Percentiles rank a stretch among this genome's conserved stretches.
Conservation (phyloP, 2,797 vertebrate genomes). For the Chloroceryle amazona region DNA sequence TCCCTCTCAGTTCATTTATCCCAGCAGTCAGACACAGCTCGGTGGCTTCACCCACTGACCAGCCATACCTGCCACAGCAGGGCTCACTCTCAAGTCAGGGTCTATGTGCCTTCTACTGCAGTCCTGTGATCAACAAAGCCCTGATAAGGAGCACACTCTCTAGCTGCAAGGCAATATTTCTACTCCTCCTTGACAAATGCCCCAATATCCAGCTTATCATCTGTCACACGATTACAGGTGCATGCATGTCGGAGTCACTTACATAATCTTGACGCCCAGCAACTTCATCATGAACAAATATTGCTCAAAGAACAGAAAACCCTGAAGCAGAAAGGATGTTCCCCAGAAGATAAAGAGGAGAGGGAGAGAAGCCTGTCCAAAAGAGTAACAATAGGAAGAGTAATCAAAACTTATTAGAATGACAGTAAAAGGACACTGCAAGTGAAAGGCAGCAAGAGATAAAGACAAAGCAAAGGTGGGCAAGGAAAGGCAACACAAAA, state of each 20-base stretch:
- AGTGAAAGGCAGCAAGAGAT: not conserved
- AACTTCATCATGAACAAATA: not conserved
- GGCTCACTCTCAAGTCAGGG: not conserved
- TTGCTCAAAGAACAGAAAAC: not conserved
- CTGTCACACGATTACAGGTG: not conserved
- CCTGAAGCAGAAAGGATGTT: not conserved
- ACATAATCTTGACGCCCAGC: not conserved
- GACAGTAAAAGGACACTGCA: not conserved
- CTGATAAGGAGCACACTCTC: not conserved
- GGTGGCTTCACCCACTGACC: not conserved
- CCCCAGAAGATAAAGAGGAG: not conserved
- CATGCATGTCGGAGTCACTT: not conserved
- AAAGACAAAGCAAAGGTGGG: conserved; percentile 18
- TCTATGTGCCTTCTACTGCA: not conserved
- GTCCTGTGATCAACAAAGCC: not conserved
- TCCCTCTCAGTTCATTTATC: not conserved
- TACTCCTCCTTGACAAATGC: not conserved
- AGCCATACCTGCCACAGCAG: not conserved
- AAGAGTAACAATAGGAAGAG: not conserved
- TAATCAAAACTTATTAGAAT: conserved; percentile 6
- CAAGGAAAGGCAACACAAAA: not conserved
- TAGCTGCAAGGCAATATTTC: not conserved
- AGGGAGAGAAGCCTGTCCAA: not conserved
- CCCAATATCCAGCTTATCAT: not conserved
- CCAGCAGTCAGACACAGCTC: not conserved